Conservation (phyloP, 92 coral and sea anemone species). For the Epizoanthus ramosus region DNA sequence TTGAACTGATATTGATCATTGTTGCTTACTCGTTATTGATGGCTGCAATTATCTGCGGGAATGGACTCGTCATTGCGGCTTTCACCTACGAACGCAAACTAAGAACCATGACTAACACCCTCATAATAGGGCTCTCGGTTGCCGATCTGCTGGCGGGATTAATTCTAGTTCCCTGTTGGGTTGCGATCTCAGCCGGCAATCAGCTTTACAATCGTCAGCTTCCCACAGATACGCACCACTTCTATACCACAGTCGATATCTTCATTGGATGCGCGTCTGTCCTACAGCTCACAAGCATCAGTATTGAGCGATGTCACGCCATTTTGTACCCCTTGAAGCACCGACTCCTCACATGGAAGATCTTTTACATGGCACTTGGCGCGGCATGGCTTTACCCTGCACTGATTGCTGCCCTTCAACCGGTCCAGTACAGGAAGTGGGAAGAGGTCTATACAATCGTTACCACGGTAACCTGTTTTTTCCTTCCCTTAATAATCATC, state of each 20-base stretch:
- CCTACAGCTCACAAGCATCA: slow-evolving; percentile 76
- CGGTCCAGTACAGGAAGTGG: slow-evolving; percentile 78
- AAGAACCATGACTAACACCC: slow-evolving; percentile 59
- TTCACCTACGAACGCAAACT: slow-evolving; percentile 64
- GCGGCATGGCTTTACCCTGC: slow-evolving; percentile 69
- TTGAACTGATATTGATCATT: too few relatives aligned
- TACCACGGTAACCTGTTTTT: slow-evolving; percentile 60
- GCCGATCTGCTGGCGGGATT: slow-evolving; percentile 78
- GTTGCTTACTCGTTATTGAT: slow-evolving; percentile 50
- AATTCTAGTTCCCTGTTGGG: slow-evolving; percentile 79
- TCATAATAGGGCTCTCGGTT: slow-evolving; percentile 71
- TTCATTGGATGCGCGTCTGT: slow-evolving; percentile 87
- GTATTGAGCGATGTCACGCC: slow-evolving; percentile 81
- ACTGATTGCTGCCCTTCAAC: slow-evolving; percentile 68
- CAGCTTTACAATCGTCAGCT: background rate
- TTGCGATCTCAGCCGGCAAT: slow-evolving; percentile 46
- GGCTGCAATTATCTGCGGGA: slow-evolving; percentile 61
- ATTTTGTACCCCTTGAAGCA: slow-evolving; percentile 75
- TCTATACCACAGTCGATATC: slow-evolving; percentile 85
- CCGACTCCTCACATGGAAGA: slow-evolving; percentile 57
- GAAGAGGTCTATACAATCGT: slow-evolving; percentile 68
- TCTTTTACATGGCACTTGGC: slow-evolving; percentile 55
- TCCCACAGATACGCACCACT: slow-evolving; percentile 53
- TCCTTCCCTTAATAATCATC: slow-evolving; percentile 72
- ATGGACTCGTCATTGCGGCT: slow-evolving; percentile 78